A percentile compares a stretch with the other conserved stretches of the same genome.
phyloP scores from a whole-genome alignment of 2,888 invertebrate genomes.

The Quadroppia sp. region DNA sequence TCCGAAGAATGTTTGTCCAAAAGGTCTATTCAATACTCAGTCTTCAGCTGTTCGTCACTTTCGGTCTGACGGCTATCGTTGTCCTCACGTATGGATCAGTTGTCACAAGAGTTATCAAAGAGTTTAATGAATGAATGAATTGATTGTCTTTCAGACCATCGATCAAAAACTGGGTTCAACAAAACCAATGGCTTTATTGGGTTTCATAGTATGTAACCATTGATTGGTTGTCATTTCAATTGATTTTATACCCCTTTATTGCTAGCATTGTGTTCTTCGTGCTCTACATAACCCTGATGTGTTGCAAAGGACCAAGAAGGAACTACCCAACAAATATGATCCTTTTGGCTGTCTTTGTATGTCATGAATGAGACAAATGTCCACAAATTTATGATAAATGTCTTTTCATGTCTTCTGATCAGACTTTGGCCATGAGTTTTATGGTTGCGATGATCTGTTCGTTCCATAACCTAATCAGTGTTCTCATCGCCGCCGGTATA shows the following conservation, averaged over 20 bases:
- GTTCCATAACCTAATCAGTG: not conserved
- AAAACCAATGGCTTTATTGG: not conserved
- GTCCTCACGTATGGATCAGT: constrained; percentile 4
- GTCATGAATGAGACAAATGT: not conserved
- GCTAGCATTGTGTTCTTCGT: constrained; percentile 39
- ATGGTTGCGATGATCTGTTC: constrained; percentile 22
- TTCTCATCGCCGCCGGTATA: constrained; percentile 29
- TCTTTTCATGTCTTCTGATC: not conserved
- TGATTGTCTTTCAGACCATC: not conserved
- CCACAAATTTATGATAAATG: not conserved
- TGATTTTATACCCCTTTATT: not conserved
- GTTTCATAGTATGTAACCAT: not conserved
- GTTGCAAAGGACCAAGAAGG: constrained; percentile 41
- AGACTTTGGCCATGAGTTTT: constrained; percentile 29
- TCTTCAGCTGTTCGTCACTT: constrained; percentile 11
- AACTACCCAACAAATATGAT: constrained; percentile 42
- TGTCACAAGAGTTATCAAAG: not conserved
- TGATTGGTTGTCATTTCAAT: not conserved
- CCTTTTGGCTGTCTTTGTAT: constrained; percentile 39
- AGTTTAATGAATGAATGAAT: not conserved
- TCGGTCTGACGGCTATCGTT: constrained; percentile 15
- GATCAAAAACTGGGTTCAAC: constrained; percentile 15
- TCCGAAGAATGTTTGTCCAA: constrained; percentile 44
- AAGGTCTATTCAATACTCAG: constrained; percentile 45
- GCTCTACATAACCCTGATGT: constrained; percentile 43